These are phyloP conservation scores for Latrodectus hesperus DNA, from an alignment of 2,888 invertebrate genomes.

Conservation along the genomic window DNA sequence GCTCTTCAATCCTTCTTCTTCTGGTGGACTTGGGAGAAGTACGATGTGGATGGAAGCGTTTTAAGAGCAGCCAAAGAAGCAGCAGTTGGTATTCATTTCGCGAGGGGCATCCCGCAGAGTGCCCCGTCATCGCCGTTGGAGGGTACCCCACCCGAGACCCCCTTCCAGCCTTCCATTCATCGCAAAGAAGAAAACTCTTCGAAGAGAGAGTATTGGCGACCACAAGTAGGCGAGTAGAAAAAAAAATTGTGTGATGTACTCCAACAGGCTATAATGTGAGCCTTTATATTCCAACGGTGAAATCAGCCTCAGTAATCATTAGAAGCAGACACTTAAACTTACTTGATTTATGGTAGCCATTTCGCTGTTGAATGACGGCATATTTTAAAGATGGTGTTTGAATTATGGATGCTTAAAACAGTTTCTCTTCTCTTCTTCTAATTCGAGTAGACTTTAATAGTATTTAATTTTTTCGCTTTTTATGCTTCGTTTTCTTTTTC, in stretches of 20 bases:
- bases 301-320: constrained; percentile 18
- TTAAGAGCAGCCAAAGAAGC: constrained; percentile 16
- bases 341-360: constrained; percentile 25
- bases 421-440: no score
- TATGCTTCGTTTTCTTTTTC: no score
- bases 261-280: neutral
- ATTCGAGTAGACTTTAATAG: no score
- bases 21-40: neutral
- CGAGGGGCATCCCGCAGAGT: constrained; percentile 33
- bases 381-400: neutral
- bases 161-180: constrained; percentile 31
- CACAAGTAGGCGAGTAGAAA: neutral
- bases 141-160: constrained; percentile 24
- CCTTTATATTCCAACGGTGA: neutral
- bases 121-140: constrained; percentile 40
- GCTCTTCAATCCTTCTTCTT: neutral
- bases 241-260: neutral
- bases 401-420: neutral
- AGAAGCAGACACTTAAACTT: constrained; percentile 26
- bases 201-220: neutral
- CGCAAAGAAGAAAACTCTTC: neutral
- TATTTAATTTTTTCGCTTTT: no score
- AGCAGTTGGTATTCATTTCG: constrained; percentile 33
- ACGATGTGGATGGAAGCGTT: neutral
- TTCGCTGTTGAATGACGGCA: neutral